Conservation (phyloP, 2,888 invertebrate species). For the Cerastoderma edule region DNA sequence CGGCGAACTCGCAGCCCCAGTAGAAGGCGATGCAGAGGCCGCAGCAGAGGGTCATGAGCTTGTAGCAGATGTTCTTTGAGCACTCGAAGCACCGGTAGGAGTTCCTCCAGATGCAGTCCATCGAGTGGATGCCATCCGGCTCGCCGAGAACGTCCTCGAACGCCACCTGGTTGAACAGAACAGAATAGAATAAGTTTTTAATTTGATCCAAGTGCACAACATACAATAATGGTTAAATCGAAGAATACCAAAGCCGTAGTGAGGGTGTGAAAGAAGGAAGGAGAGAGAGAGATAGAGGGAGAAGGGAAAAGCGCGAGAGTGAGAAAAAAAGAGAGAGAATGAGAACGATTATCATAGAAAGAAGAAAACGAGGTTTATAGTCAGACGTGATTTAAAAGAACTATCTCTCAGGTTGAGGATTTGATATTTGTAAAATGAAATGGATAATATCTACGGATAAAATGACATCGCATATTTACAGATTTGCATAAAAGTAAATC, state of each 20-base stretch:
- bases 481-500: too few relatives aligned
- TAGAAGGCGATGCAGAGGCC: constrained; percentile 88
- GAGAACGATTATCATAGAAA: neutral
- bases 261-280: neutral
- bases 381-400: too few relatives aligned
- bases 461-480: too few relatives aligned
- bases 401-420: too few relatives aligned
- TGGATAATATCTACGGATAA: too few relatives aligned
- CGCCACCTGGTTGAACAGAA: constrained; percentile 52
- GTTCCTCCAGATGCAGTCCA: constrained; percentile 90
- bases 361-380: too few relatives aligned
- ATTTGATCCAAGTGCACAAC: too few relatives aligned
- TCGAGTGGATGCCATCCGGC: constrained; percentile 70
- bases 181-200: neutral
- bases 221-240: too few relatives aligned
- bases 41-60: constrained; percentile 87
- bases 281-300: too few relatives aligned
- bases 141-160: constrained; percentile 74
- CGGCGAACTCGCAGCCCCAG: constrained; percentile 82
- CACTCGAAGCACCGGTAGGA: constrained; percentile 87
- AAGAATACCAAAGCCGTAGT: too few relatives aligned
- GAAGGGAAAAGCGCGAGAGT: too few relatives aligned
- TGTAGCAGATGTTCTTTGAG: constrained; percentile 89
- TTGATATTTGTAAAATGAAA: too few relatives aligned
- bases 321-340: neutral